phyloP scores from a whole-genome alignment of 2,113 vertebrate genomes.

The Nematolebias whitei region DNA sequence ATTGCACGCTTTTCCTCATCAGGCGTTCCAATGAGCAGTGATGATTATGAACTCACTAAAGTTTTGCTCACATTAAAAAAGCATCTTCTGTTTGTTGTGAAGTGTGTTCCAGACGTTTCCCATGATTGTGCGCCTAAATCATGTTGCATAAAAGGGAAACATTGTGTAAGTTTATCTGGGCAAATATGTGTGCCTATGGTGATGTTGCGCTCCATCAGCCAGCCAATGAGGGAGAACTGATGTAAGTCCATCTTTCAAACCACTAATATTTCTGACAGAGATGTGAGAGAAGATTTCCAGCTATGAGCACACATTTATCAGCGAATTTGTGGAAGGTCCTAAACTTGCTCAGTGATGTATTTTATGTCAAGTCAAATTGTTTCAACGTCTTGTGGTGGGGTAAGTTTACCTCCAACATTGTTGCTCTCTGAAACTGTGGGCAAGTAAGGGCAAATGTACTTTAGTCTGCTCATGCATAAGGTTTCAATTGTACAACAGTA shows the following conservation, averaged over 20 bases:
- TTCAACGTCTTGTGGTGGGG: no score
- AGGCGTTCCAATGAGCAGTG: conserved; percentile 68
- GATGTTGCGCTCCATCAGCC: conserved; percentile 55
- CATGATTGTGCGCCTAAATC: conserved; percentile 44
- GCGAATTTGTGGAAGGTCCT: not conserved
- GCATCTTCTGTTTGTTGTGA: not conserved
- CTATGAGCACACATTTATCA: conserved; percentile 13
- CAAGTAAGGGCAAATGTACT: no score
- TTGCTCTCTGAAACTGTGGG: no score
- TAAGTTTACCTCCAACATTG: no score
- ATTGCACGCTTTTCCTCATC: conserved; percentile 45
- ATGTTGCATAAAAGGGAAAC: conserved; percentile 28
- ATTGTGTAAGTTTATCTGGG: conserved; percentile 8
- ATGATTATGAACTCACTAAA: conserved; percentile 55
- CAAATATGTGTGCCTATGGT: conserved; percentile 26
- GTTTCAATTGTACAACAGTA: no score
- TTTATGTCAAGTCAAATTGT: no score
- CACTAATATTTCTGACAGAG: conserved; percentile 36
- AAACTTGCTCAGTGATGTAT: no score
- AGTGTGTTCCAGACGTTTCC: not conserved
- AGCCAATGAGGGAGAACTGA: conserved; percentile 61
- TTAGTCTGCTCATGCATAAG: no score
- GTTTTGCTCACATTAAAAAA: conserved; percentile 34
- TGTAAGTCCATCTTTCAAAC: conserved; percentile 22
- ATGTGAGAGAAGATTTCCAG: conserved; percentile 39